These are phyloP conservation scores for Pyralis farinalis DNA, from an alignment of 2,888 invertebrate species.

Conservation along the genomic window DNA sequence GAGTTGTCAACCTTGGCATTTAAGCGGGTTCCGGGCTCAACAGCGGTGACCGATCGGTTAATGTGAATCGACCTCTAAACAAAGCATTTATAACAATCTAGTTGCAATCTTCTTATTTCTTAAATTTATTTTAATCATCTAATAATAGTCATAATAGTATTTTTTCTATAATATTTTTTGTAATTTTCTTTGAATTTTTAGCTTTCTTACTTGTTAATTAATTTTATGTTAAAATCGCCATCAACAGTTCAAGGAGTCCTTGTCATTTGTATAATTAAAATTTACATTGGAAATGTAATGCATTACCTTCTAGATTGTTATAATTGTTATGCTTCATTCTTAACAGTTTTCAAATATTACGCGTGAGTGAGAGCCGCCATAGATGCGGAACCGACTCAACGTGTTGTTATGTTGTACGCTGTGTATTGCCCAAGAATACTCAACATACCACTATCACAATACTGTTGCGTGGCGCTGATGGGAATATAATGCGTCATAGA, in stretches of 20 bases:
- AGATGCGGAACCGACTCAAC: constrained; percentile 27
- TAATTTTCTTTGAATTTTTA: too few relatives aligned
- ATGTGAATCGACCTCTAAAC: constrained; percentile 45
- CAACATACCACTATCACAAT: constrained; percentile 1
- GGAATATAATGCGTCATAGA: constrained; percentile 26
- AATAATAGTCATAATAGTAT: too few relatives aligned
- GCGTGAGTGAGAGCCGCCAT: constrained; percentile 27
- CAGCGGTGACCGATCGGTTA: constrained; percentile 50
- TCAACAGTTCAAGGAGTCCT: too few relatives aligned
- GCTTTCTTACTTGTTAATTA: too few relatives aligned
- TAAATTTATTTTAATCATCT: neutral
- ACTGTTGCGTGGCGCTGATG: constrained; percentile 17
- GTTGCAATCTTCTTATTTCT: neutral
- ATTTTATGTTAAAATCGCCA: too few relatives aligned
- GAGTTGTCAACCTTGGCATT: constrained; percentile 80
- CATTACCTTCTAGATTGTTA: too few relatives aligned
- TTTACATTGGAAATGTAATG: too few relatives aligned
- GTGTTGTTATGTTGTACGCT: constrained; percentile 26
- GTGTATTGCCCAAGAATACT: constrained; percentile 29
- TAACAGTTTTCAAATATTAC: neutral
- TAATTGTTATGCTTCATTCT: too few relatives aligned
- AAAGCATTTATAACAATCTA: constrained; percentile 19
- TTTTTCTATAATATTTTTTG: too few relatives aligned
- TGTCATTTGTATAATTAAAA: too few relatives aligned
- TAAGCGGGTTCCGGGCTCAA: constrained; percentile 70